A percentile compares a stretch with the other conserved stretches of the same genome.
phyloP scores from a whole-genome alignment of 2,113 vertebrate species.

The Andinoacara biseriatus region DNA sequence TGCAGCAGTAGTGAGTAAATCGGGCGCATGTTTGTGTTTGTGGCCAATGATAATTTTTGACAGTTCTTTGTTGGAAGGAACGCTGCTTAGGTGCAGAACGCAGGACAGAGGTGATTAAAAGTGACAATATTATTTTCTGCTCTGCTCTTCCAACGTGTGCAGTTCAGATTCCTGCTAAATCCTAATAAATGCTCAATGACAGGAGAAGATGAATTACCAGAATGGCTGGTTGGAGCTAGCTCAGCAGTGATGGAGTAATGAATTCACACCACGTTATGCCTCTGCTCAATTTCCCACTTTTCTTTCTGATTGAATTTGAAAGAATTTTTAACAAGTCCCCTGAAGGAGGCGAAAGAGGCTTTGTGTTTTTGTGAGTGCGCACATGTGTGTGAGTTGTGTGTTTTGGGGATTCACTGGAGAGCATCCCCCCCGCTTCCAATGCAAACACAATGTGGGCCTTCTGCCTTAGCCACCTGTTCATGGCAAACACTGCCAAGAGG shows the following conservation, averaged over 20 bases:
- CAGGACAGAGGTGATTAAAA: conserved; percentile 64
- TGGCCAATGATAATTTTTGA: conserved; percentile 46
- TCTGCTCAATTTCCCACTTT: conserved; percentile 59
- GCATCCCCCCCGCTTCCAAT: conserved; percentile 44
- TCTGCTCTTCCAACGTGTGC: conserved; percentile 37
- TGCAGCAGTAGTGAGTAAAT: neutral
- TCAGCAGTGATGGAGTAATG: conserved; percentile 68
- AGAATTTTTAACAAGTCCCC: conserved; percentile 66
- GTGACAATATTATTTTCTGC: conserved; percentile 72
- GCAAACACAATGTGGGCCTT: conserved; percentile 63
- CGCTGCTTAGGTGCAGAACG: conserved; percentile 11
- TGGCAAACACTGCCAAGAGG: conserved; percentile 56
- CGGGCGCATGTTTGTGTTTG: neutral
- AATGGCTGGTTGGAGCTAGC: conserved; percentile 34
- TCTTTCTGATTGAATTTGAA: conserved; percentile 77
- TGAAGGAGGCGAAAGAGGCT: conserved; percentile 42
- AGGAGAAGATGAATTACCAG: conserved; percentile 72
- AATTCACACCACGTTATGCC: conserved; percentile 59
- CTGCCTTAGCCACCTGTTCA: conserved; percentile 69
- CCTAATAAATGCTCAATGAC: conserved; percentile 69
- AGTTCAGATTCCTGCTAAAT: conserved; percentile 58
- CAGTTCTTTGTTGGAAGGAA: conserved; percentile 21
- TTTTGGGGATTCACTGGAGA: conserved; percentile 15
- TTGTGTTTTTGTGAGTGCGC: conserved; percentile 24
- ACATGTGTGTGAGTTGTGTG: conserved; percentile 19